These are phyloP conservation scores for Hydraecia micacea DNA, from an alignment of 2,888 invertebrate genomes.

Conservation along the genomic window DNA sequence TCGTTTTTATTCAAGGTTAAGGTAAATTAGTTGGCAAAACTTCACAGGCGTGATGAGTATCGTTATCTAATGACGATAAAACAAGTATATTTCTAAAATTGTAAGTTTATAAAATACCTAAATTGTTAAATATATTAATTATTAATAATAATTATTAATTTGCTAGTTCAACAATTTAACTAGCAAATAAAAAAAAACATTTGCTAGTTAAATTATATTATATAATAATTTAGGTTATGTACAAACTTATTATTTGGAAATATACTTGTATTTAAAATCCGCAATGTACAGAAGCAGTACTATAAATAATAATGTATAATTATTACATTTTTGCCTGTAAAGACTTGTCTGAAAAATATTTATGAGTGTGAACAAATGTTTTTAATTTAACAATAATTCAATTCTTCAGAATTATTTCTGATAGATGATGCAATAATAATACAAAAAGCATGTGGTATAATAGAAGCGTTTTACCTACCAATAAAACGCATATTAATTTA, in stretches of 20 bases:
- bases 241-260: too few species aligned
- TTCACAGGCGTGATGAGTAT: not conserved
- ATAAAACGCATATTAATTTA: too few species aligned
- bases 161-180: too few species aligned
- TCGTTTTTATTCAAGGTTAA: not conserved
- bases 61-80: not conserved
- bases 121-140: too few species aligned
- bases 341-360: not conserved
- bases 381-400: not conserved
- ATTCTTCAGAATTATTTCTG: not conserved
- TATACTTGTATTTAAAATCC: not conserved
- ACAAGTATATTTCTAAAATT: not conserved
- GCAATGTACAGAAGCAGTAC: not conserved
- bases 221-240: too few species aligned
- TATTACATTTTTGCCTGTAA: not conserved
- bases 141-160: too few species aligned
- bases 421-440: not conserved
- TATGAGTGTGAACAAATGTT: not conserved
- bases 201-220: too few species aligned
- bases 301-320: conserved; percentile 4
- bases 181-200: too few species aligned
- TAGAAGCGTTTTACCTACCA: too few species aligned
- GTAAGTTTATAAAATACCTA: not conserved
- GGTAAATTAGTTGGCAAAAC: not conserved
- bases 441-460: not conserved